A percentile compares a stretch with the other conserved stretches of the same genome.
These are phyloP conservation scores for Hyles vespertilio DNA, from an alignment of 1,140 invertebrate species.

Conservation along the genomic window DNA sequence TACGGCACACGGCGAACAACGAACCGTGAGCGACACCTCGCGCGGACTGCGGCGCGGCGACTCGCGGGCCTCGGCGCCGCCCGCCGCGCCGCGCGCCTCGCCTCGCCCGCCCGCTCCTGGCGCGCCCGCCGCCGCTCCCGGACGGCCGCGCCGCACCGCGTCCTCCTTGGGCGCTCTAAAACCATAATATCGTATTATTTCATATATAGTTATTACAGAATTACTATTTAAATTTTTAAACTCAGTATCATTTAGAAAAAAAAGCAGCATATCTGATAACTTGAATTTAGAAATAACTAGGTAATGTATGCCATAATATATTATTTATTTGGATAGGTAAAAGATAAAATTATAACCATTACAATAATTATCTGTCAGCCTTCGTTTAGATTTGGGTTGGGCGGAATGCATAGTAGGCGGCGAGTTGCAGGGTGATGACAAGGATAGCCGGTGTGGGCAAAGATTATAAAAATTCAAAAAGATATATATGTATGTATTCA, in stretches of 20 bases:
- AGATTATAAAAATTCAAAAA: conserved; percentile 5
- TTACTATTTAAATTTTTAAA: not conserved
- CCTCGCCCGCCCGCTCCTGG: conserved; percentile 22
- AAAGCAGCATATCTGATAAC: too few relatives aligned
- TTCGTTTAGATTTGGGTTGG: conserved; percentile 7
- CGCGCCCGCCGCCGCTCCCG: not conserved
- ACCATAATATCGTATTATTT: not conserved
- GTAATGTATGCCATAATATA: too few relatives aligned
- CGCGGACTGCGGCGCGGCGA: conserved; percentile 58
- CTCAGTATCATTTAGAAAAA: too few relatives aligned
- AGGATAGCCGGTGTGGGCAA: conserved; percentile 14
- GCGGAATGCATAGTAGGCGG: conserved; percentile 25
- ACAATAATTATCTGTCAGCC: not conserved
- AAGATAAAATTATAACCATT: too few relatives aligned
- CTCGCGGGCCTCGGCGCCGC: conserved; percentile 21
- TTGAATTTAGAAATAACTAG: too few relatives aligned
- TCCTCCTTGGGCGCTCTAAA: conserved; percentile 13
- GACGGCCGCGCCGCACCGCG: conserved; percentile 5
- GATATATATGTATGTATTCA: too few relatives aligned
- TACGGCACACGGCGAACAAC: conserved; percentile 31
- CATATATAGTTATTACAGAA: not conserved
- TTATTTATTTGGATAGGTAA: too few relatives aligned
- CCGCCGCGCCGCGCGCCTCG: conserved; percentile 30
- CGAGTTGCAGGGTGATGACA: conserved; percentile 15
- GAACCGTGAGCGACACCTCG: conserved; percentile 43